Percentiles rank a stretch among this genome's conserved stretches.
Conservation (phyloP, 2,797 vertebrate species). For the Amazona finschi region DNA sequence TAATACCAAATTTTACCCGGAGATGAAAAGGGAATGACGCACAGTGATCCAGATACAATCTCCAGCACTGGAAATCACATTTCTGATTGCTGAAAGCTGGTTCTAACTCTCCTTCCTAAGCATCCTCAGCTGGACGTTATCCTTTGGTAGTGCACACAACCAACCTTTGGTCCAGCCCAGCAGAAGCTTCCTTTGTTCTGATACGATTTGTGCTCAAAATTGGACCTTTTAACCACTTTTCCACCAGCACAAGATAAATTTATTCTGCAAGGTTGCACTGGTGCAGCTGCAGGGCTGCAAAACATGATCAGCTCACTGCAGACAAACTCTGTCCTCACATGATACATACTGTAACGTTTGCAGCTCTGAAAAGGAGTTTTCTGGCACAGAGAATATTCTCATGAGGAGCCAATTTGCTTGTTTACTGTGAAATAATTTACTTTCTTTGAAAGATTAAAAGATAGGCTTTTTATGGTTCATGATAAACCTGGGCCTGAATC, state of each 20-base stretch:
- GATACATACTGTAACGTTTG: not conserved
- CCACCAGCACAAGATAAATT: not conserved
- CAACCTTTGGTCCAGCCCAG: not conserved
- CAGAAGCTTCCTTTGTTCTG: not conserved
- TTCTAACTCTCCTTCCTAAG: not conserved
- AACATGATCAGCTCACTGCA: not conserved
- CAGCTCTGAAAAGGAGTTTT: constrained; percentile 5
- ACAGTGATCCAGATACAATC: not conserved
- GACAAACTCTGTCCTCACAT: not conserved
- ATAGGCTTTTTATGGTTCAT: constrained; percentile 35
- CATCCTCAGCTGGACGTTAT: not conserved
- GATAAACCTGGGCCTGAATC: constrained; percentile 35
- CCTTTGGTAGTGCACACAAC: not conserved
- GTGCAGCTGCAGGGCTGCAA: not conserved
- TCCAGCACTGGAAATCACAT: not conserved
- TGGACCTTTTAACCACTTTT: not conserved
- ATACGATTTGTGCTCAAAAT: not conserved
- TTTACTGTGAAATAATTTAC: constrained; percentile 50
- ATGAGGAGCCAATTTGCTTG: constrained; percentile 12
- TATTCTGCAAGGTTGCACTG: not conserved
- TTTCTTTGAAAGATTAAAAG: constrained; percentile 50
- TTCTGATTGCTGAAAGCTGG: not conserved
- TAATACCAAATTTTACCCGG: not conserved
- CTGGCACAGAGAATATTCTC: not conserved
- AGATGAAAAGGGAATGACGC: not conserved